These are phyloP conservation scores for Urocynchramus pylzowi DNA, from an alignment of 2,113 vertebrate genomes.

Conservation along the genomic window DNA sequence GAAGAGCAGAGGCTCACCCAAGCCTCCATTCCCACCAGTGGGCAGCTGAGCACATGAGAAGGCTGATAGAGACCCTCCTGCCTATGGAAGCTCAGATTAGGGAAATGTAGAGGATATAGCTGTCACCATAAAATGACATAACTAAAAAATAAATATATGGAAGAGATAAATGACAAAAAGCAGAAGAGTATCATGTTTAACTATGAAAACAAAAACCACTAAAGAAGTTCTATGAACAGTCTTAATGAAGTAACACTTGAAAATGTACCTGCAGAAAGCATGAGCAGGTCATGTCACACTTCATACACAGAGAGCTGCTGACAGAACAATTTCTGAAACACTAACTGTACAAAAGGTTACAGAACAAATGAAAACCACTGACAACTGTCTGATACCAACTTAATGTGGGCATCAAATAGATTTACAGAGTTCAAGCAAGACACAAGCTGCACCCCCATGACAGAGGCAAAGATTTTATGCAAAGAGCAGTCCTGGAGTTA, in stretches of 20 bases:
- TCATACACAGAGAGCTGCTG: background rate
- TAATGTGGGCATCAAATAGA: background rate
- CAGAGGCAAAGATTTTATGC: background rate
- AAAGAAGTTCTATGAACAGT: background rate
- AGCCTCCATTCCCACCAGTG: too few relatives aligned
- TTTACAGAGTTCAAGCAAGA: background rate
- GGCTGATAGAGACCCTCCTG: background rate
- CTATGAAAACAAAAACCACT: background rate
- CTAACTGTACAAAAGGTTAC: background rate
- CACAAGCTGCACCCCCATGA: background rate
- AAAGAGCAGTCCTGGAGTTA: background rate
- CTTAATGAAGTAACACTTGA: background rate
- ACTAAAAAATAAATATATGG: background rate
- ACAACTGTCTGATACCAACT: background rate
- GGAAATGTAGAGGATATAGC: background rate
- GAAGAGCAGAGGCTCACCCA: background rate
- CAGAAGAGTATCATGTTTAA: background rate
- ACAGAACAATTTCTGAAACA: background rate
- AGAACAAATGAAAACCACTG: background rate
- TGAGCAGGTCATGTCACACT: background rate
- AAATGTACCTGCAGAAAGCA: background rate
- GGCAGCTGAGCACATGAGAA: background rate
- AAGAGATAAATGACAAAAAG: background rate
- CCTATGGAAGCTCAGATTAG: background rate
- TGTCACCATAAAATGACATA: background rate